A percentile compares a stretch with the other conserved stretches of the same genome.
phyloP scores from a whole-genome alignment of 2,113 vertebrate genomes.

The Numenius arquata region DNA sequence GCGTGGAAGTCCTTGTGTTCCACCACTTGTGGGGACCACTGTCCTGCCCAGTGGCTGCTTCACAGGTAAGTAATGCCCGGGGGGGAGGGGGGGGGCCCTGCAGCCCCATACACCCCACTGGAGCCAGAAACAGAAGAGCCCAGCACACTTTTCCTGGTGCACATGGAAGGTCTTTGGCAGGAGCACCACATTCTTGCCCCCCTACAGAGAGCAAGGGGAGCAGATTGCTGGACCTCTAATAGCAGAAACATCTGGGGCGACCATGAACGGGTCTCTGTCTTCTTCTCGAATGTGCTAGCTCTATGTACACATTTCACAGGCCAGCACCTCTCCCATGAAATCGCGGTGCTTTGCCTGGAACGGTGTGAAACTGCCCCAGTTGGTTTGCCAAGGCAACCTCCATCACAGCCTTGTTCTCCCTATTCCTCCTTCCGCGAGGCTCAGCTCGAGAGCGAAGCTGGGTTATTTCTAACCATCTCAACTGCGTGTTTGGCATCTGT shows the following conservation, averaged over 20 bases:
- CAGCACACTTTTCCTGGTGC: not conserved
- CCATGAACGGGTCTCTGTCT: not conserved
- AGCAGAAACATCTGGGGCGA: not conserved
- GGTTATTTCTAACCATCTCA: not conserved
- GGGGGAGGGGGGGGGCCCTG: not conserved
- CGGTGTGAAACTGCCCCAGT: not conserved
- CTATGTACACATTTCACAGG: not conserved
- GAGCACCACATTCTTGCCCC: not conserved
- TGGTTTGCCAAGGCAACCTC: constrained; percentile 8
- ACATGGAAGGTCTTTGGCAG: not conserved
- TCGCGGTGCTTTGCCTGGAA: not conserved
- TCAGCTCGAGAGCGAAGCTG: not conserved
- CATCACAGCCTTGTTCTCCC: not conserved
- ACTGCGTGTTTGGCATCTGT: not conserved
- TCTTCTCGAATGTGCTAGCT: not conserved
- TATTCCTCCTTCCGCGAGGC: not conserved
- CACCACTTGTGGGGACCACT: not conserved
- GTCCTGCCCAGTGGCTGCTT: not conserved
- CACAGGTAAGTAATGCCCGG: not conserved
- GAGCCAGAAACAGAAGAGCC: not conserved
- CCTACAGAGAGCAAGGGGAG: not conserved
- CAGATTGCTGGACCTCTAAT: not conserved
- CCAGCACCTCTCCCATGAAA: not conserved
- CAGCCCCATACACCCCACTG: not conserved
- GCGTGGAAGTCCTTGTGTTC: not conserved